Percentiles rank a stretch among this genome's conserved stretches.
These are phyloP conservation scores for Luidia sarsii DNA, from an alignment of 53 echinoderm and acorn worm species.

Conservation along the genomic window DNA sequence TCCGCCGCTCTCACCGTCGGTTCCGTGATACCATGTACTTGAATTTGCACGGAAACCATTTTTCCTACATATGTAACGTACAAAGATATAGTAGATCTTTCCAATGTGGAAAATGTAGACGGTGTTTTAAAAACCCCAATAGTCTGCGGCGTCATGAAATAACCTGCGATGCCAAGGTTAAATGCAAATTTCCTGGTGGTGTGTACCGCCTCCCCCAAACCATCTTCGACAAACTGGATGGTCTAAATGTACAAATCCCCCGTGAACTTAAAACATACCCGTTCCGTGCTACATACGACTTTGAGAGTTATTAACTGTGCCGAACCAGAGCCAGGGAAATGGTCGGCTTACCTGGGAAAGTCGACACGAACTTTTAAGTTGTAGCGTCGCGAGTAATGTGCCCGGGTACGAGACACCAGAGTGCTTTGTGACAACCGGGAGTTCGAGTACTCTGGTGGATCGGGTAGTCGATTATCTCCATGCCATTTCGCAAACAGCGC, in stretches of 20 bases:
- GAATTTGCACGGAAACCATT: constrained; percentile 53
- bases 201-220: constrained; percentile 8
- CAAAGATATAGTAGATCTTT: constrained; percentile 41
- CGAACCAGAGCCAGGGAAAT: background rate
- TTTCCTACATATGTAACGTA: constrained; percentile 55
- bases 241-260: constrained; percentile 6
- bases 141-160: constrained; percentile 34
- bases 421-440: background rate
- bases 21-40: too few species aligned
- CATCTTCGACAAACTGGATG: constrained; percentile 35
- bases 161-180: constrained; percentile 49
- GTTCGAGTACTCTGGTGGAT: background rate
- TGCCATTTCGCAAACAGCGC: background rate
- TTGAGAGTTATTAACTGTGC: constrained; percentile 32
- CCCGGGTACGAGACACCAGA: background rate
- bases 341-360: constrained; percentile 11
- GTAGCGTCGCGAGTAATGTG: constrained; percentile 1
- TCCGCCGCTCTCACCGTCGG: background rate
- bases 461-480: constrained; percentile 5
- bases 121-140: background rate
- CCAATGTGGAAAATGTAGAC: constrained; percentile 45
- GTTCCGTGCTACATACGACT: constrained; percentile 43
- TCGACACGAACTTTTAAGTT: constrained; percentile 12
- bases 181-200: constrained; percentile 35
- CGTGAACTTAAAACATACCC: constrained; percentile 15